These are phyloP conservation scores for Channallabes apus DNA, from an alignment of 2,797 vertebrate genomes.

Conservation along the genomic window DNA sequence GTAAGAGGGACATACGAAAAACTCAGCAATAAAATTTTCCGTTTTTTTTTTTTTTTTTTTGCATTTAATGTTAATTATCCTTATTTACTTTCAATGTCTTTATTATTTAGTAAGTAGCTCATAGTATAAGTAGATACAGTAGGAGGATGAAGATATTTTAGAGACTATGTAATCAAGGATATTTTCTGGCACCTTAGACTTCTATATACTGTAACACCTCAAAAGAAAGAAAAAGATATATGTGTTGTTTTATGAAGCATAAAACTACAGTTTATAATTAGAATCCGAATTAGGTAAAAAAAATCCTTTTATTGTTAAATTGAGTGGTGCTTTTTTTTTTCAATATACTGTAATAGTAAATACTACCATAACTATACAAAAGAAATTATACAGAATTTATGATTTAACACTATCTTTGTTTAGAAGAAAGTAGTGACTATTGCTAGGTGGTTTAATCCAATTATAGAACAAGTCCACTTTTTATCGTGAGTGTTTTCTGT, in stretches of 20 bases:
- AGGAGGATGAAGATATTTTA: not conserved
- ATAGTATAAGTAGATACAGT: not conserved
- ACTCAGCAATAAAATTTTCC: too few relatives aligned
- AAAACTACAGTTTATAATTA: not conserved
- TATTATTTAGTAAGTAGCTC: not conserved
- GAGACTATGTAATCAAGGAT: not conserved
- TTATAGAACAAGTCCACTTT: conserved; percentile 2
- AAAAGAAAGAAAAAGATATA: not conserved
- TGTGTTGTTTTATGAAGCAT: too few relatives aligned
- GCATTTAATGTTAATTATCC: too few relatives aligned
- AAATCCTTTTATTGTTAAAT: not conserved
- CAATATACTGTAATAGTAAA: not conserved
- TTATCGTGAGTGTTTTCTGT: not conserved
- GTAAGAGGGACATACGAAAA: too few relatives aligned
- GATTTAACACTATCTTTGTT: not conserved
- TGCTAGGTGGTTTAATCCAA: conserved; percentile 16
- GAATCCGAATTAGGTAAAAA: not conserved
- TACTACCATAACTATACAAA: not conserved
- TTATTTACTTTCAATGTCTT: too few relatives aligned
- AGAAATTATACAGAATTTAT: not conserved
- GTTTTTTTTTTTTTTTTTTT: too few relatives aligned
- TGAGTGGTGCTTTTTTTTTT: not conserved
- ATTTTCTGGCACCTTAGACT: not conserved
- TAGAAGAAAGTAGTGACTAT: conserved; percentile 1
- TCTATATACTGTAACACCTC: not conserved